These are phyloP conservation scores for Sarcophaga bullata DNA, from an alignment of 1,140 invertebrate genomes.

Conservation along the genomic window DNA sequence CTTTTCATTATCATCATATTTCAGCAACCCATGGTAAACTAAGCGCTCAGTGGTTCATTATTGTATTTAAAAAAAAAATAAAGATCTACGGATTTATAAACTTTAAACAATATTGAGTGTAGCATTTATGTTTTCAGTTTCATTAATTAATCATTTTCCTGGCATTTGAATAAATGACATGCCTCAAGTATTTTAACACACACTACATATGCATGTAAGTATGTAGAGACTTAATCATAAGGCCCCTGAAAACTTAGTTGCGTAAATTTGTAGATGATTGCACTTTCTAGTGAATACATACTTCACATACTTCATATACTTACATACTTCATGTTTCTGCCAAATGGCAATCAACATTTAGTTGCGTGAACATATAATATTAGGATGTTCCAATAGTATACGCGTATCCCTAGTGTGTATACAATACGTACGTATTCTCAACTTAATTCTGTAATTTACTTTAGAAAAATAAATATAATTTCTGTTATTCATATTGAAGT, in stretches of 20 bases:
- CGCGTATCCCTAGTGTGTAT: too few species aligned
- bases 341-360: constrained; percentile 3
- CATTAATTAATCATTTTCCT: background rate
- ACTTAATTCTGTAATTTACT: too few species aligned
- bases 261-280: background rate
- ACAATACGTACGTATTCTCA: too few species aligned
- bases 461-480: too few species aligned
- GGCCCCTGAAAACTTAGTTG: too few species aligned
- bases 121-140: background rate
- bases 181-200: background rate
- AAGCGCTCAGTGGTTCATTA: too few species aligned
- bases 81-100: background rate
- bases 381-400: background rate
- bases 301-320: background rate
- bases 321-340: background rate
- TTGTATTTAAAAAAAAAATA: background rate
- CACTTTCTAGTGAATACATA: background rate
- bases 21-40: background rate
- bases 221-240: too few species aligned
- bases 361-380: background rate
- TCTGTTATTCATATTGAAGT: too few species aligned
- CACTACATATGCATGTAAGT: background rate
- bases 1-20: background rate
- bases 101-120: background rate
- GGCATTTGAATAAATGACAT: background rate